Base-by-base conservation (phyloP, 2,888 invertebrate species). In the Neoascia interrupta region DNA sequence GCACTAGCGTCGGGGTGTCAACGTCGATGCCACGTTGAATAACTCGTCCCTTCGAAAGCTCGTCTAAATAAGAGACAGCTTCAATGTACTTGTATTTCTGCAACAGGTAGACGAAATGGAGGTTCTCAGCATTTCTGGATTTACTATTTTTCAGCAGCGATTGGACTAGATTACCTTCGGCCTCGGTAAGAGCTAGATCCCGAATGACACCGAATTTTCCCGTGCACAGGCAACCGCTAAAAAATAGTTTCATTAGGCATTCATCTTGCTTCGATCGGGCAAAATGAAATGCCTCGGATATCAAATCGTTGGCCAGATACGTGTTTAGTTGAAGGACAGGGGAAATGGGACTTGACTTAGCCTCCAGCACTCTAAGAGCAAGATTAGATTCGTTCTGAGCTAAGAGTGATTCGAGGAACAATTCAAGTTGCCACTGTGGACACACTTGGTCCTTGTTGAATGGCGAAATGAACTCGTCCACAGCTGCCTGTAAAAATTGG, bases 31-130 rank as follows among this genome's bases (percentile, higher is more conserved):
- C 58, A 41, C 37, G 61, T 5, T 34, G 54, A 5, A 56, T 28
- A 13, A n/a, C 39, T 39, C 84, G 81, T 6, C 73, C 83, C 10
- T 81, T 83, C 2, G 85, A 85, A n/a, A 86, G 58, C 2, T 87
- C 85, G 41, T 84, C 51, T 75, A 81, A 85, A 16, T 87, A 86
- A 0, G 85, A 83, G 1, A 88, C 85, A 0, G 89, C 89, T 56
- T 89, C 89, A 18, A 88, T 83, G 28, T 88, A 89, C 58, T 87
- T 88, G 1, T 84, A 85, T 28, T 86, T 86, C 56, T 88, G 86
- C 1, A 89, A 75, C 28, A 89, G 69, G 80, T 88, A 84, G 0
- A 88, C 85, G 37, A 89, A 83, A 43, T 88, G 86, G 2, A 88
- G 81, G 61, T 85, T 85, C 31, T 87, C 87, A 1, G 86, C 83